These are phyloP conservation scores for Pseudolaguvia tuberculata DNA, from an alignment of 2,113 vertebrate genomes.

Conservation along the genomic window DNA sequence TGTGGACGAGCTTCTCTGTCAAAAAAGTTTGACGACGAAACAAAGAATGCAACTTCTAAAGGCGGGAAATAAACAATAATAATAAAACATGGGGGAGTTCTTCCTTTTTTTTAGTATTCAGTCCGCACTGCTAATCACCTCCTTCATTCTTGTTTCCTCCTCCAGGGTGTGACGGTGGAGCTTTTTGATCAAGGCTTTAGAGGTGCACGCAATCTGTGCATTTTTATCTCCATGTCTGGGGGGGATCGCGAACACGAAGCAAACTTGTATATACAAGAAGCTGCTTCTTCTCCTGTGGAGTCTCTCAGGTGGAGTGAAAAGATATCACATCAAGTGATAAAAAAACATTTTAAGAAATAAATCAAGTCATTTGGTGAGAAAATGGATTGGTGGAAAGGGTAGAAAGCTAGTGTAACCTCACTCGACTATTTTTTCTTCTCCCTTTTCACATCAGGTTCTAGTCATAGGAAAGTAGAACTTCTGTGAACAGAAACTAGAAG, in stretches of 20 bases:
- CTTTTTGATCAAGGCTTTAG: conserved; percentile 43
- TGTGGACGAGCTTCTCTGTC: conserved; percentile 9
- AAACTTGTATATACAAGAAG: conserved; percentile 36
- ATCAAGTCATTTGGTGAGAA: conserved; percentile 47
- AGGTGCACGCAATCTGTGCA: conserved; percentile 23
- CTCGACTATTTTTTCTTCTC: too few species aligned
- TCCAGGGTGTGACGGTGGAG: conserved; percentile 4
- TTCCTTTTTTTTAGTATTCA: not conserved
- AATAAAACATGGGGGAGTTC: conserved; percentile 7
- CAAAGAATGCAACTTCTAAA: conserved; percentile 20
- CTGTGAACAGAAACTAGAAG: too few species aligned
- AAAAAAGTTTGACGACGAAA: conserved; percentile 34
- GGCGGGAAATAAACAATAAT: not conserved
- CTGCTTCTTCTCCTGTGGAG: conserved; percentile 30
- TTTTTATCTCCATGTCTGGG: conserved; percentile 33
- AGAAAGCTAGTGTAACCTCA: too few species aligned
- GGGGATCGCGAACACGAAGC: conserved; percentile 40
- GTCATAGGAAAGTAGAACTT: too few species aligned
- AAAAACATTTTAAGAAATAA: conserved; percentile 41
- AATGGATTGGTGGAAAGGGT: conserved; percentile 42
- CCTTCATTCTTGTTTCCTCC: conserved; percentile 27
- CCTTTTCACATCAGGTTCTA: too few species aligned
- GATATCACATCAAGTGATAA: conserved; percentile 62
- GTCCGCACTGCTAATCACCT: conserved; percentile 39
- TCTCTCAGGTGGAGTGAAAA: conserved; percentile 59